Evolutionary conservation across 1,140 invertebrate species (phyloP), one percentile per base, ranked within the genome.

Genomic region (Aporrectodea caliginosa): DNA sequence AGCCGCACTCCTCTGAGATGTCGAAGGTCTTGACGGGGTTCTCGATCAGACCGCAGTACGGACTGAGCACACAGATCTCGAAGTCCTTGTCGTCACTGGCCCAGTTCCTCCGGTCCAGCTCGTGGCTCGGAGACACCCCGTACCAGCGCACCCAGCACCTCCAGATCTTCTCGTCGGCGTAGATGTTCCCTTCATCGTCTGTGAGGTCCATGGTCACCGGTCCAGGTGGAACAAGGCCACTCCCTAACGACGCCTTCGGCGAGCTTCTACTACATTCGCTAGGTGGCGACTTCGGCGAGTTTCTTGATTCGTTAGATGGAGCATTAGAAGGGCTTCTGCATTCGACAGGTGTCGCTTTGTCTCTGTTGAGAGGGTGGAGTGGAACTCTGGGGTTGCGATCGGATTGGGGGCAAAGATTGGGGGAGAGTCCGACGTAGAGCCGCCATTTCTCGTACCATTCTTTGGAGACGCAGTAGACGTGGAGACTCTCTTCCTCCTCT

Each of bases 51-150:
- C 73, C 73, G 72, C 71, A 43, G 30, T 79, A 79, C 1, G 78
- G 78, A 35, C 71, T 74, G 31, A 79, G 78, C 2, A 76, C 43
- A 27, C 78, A 79, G 73, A 79, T 68, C 73, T 79, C 78, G 35
- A 74, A 79, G 33, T 79, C 71, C 35, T 75, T 73, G 34, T 79
- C 78, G 35, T 79, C 78, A 31, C 78, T 79, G 14, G 78, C 78
- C 71, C 72, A 79, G 78, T 79, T 79, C 27, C 78, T n/a, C 27
- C 78, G 71, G 34, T 79, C 78, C 30, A 79, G 78, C 31, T 79
- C 33, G 34, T 79, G 78, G 1, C 16, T 30, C 31, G 35, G 34
- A 6, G 78, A n/a, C 16, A 79, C 72, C 1, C 78, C 78, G 32
- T 79, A 79, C 78, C 78, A 79, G 16, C n/a, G 12, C 70, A 79